Evolutionary conservation across 2,113 vertebrate species (phyloP).

Genomic region (Scomber colias): DNA sequence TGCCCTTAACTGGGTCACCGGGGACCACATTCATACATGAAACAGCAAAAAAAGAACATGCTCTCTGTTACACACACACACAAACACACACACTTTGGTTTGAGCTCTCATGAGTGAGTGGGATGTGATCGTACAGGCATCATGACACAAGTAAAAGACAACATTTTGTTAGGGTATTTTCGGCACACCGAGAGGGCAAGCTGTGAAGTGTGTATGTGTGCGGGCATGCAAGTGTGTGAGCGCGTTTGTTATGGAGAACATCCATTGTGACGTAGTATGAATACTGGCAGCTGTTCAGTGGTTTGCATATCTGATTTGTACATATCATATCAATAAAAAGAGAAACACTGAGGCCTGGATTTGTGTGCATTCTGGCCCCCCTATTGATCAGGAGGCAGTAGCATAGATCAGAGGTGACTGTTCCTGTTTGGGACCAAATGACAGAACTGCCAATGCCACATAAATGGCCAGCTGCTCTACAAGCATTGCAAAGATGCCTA

Average conservation of each 20-base stretch:
- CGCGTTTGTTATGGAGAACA: constrained; percentile 58
- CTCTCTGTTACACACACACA: constrained; percentile 37
- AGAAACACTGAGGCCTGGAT: constrained; percentile 38
- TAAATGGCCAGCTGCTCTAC: constrained; percentile 60
- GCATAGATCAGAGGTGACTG: constrained; percentile 66
- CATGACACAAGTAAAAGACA: constrained; percentile 46
- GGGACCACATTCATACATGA: constrained; percentile 69
- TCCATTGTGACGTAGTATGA: constrained; percentile 61
- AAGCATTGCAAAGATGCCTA: constrained; percentile 37
- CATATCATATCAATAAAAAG: constrained; percentile 52
- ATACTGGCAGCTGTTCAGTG: constrained; percentile 61
- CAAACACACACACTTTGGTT: constrained; percentile 30
- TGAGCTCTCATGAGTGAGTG: constrained; percentile 33
- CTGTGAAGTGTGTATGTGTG: constrained; percentile 39
- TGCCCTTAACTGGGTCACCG: constrained; percentile 81
- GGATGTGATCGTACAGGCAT: constrained; percentile 51
- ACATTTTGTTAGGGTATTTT: constrained; percentile 41
- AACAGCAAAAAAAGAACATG: constrained; percentile 63
- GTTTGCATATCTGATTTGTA: constrained; percentile 45
- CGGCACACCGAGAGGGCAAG: constrained; percentile 41
- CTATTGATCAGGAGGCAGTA: constrained; percentile 54
- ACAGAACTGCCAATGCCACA: constrained; percentile 74
- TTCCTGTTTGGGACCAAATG: constrained; percentile 72
- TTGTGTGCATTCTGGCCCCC: constrained; percentile 47
- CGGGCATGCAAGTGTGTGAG: constrained; percentile 24